phyloP scores from a whole-genome alignment of 2,888 invertebrate species.

The Labia minor region DNA sequence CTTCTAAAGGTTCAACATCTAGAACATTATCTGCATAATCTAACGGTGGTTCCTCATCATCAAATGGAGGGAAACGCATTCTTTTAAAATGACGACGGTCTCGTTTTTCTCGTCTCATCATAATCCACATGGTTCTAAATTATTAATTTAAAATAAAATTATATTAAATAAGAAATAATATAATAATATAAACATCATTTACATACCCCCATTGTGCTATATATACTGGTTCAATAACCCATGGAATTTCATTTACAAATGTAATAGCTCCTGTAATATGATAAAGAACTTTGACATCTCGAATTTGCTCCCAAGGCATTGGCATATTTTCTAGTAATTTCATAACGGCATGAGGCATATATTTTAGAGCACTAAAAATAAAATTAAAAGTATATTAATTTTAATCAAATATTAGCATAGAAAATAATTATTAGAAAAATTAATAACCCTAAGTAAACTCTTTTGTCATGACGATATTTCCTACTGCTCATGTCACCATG shows the following conservation, averaged over 20 bases:
- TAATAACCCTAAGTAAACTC: slow-evolving; percentile 81
- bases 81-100: slow-evolving; percentile 98
- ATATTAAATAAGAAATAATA: not conserved
- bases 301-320: slow-evolving; percentile 99
- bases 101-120: slow-evolving; percentile 98
- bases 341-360: slow-evolving; percentile 99
- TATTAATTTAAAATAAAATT: slow-evolving; percentile 8
- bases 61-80: slow-evolving; percentile 99
- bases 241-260: slow-evolving; percentile 99
- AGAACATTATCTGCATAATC: slow-evolving; percentile 99
- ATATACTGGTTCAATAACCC: slow-evolving; percentile 98
- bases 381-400: slow-evolving; percentile 5
- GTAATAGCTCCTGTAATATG: slow-evolving; percentile 99
- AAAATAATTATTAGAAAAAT: not conserved
- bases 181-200: not conserved
- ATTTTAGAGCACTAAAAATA: slow-evolving; percentile 74
- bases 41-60: slow-evolving; percentile 98
- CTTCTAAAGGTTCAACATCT: slow-evolving; percentile 97
- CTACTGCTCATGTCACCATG: slow-evolving; percentile 99
- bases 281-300: slow-evolving; percentile 94
- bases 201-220: slow-evolving; percentile 97
- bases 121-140: slow-evolving; percentile 96
- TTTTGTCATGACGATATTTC: slow-evolving; percentile 96
- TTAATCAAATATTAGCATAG: slow-evolving; percentile 2
- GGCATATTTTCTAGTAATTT: slow-evolving; percentile 99